Base-by-base conservation (phyloP, 2,113 vertebrate genomes). In the Nesogale talazaci region DNA sequence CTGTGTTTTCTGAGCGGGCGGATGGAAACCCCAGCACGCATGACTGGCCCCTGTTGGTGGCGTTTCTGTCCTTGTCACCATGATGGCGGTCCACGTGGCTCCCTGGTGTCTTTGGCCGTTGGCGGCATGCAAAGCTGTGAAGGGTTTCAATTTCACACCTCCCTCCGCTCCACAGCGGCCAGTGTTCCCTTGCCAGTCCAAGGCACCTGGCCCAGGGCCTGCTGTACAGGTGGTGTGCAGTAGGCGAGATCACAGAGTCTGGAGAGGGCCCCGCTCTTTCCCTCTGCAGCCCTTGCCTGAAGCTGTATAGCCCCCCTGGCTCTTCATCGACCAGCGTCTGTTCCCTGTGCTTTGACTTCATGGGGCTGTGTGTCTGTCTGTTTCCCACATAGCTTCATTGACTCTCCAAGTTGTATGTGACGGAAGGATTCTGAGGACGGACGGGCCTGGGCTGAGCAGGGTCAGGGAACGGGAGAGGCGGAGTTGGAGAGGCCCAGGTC, bases 281-380 rank as follows among this genome's bases (percentile, higher is more conserved):
- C 17, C 34, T 86, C 34, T 52, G n/a, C 46, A 59, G n/a, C 16
- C 20, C n/a, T 46, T 56, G 20, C 72, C n/a, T 89, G 92, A 74
- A 80, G 19, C 86, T 42, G 10, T 40, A 1, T 81, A 29, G 70
- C 79, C 29, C 27, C 27, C 27, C 23, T 46, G 31, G 63, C 46
- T 92, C 52, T 88, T 72, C 86, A 19, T 92, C 89, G 67, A 75
- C 27, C 69, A n/a, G 31, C 3, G 5, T 83, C 89, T 76, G 89
- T 22, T 93, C 16, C 27, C 9, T 81, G 42, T 91, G 65, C 25
- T 52, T 27, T 85, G 63, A 1, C 65, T 67, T 25, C 25, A 65
- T n/a, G 52, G 72, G 72, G 80, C 67, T 36, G 23, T 2, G 1
- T 56, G 9, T 84, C 25, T 89, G 3, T 81, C 65, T 83, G 89